Percentiles rank a stretch among this genome's conserved stretches.
These are phyloP conservation scores for Galerucella pusilla DNA, from an alignment of 2,888 invertebrate species.

Conservation along the genomic window DNA sequence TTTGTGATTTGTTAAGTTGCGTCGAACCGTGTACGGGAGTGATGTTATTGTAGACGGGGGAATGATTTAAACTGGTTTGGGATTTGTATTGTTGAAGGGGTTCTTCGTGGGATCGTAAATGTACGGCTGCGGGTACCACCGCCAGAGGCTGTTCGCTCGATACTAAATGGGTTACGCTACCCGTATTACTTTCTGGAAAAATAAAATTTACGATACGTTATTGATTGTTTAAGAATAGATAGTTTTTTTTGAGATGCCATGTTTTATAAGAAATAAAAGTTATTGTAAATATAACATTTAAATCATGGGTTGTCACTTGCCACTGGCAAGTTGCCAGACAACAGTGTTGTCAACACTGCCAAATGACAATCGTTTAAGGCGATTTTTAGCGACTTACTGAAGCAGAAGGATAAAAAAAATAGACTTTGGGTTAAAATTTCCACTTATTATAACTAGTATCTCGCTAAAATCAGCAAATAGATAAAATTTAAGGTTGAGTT, in stretches of 20 bases:
- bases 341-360: too few species aligned
- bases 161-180: conserved; percentile 75
- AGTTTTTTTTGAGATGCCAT: neutral
- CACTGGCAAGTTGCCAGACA: too few species aligned
- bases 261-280: too few species aligned
- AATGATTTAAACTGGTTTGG: conserved; percentile 62
- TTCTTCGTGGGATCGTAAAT: conserved; percentile 54
- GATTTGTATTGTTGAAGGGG: conserved; percentile 60
- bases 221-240: conserved; percentile 1
- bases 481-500: too few species aligned
- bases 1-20: conserved; percentile 59
- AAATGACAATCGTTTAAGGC: too few species aligned
- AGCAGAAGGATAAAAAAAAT: too few species aligned
- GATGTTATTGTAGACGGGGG: conserved; percentile 64
- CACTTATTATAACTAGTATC: too few species aligned
- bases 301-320: too few species aligned
- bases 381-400: too few species aligned
- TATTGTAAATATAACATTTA: too few species aligned
- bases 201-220: neutral
- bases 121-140: conserved; percentile 55
- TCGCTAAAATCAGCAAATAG: too few species aligned
- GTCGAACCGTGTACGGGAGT: conserved; percentile 30
- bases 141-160: conserved; percentile 74
- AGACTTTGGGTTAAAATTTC: too few species aligned
- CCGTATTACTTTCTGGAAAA: conserved; percentile 72